A percentile compares a stretch with the other conserved stretches of the same genome.
Evolutionary conservation across 2,797 vertebrate species (phyloP).

Genomic region (Alosa sapidissima): DNA sequence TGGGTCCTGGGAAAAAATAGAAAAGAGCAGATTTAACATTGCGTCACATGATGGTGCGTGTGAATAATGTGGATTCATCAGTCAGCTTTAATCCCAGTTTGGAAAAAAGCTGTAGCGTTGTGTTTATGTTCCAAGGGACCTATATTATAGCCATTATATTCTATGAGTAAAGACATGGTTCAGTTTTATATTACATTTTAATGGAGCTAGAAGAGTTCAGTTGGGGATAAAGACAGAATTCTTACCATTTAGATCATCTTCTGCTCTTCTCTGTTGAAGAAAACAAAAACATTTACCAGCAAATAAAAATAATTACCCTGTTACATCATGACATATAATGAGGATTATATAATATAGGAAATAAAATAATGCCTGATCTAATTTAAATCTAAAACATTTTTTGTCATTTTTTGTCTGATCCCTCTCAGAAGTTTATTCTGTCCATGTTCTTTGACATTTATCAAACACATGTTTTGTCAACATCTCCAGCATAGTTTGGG

Average conservation of each 20-base stretch:
- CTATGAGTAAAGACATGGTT: background rate
- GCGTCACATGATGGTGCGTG: background rate
- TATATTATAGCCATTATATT: too few relatives aligned
- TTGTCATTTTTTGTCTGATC: too few relatives aligned
- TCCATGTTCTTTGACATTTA: background rate
- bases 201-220: background rate
- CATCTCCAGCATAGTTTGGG: background rate
- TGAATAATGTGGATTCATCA: background rate
- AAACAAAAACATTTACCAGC: conserved; percentile 15
- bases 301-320: background rate
- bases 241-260: conserved; percentile 48
- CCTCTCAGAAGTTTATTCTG: background rate
- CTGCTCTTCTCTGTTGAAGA: conserved; percentile 46
- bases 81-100: background rate
- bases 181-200: background rate
- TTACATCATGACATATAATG: background rate
- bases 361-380: background rate
- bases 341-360: background rate
- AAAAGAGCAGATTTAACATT: background rate
- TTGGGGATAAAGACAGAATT: background rate
- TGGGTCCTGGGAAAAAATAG: conserved; percentile 39
- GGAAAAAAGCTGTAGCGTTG: background rate
- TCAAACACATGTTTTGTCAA: background rate
- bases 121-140: background rate
- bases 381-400: background rate